These are phyloP conservation scores for Salarias fasciatus DNA, from an alignment of 2,797 vertebrate species.

Conservation along the genomic window DNA sequence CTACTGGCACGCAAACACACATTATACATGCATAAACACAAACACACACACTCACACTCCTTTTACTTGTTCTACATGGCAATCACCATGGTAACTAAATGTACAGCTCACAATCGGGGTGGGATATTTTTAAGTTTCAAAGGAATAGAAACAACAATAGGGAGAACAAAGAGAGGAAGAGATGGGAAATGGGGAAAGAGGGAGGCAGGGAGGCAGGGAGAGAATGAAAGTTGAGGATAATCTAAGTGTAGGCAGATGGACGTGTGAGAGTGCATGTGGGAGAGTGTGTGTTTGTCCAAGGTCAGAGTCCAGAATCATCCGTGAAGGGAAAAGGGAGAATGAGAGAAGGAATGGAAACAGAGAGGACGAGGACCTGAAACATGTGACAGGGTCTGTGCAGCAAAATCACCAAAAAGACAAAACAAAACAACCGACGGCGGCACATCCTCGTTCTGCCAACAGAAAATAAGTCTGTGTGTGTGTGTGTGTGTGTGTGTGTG, in stretches of 20 bases:
- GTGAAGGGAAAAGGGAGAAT: too few species aligned
- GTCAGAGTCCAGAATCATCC: too few species aligned
- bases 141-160: slow-evolving; percentile 74
- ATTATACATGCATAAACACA: slow-evolving; percentile 42
- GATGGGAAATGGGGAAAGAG: slow-evolving; percentile 5
- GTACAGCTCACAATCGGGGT: slow-evolving; percentile 74
- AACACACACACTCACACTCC: slow-evolving; percentile 17
- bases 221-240: slow-evolving; percentile 45
- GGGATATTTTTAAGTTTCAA: slow-evolving; percentile 85
- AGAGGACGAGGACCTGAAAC: too few species aligned
- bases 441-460: too few species aligned
- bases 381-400: too few species aligned
- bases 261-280: slow-evolving; percentile 12
- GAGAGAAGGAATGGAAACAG: too few species aligned
- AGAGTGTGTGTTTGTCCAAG: too few species aligned
- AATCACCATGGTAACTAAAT: slow-evolving; percentile 84
- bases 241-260: slow-evolving; percentile 85
- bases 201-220: too few species aligned
- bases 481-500: too few species aligned
- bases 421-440: too few species aligned
- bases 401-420: too few species aligned
- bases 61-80: slow-evolving; percentile 66
- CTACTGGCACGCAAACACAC: slow-evolving; percentile 68
- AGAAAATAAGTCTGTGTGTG: too few species aligned
- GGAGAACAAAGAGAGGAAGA: slow-evolving; percentile 70